phyloP scores from a whole-genome alignment of 2,888 invertebrate species.

The Margaritifera margaritifera region DNA sequence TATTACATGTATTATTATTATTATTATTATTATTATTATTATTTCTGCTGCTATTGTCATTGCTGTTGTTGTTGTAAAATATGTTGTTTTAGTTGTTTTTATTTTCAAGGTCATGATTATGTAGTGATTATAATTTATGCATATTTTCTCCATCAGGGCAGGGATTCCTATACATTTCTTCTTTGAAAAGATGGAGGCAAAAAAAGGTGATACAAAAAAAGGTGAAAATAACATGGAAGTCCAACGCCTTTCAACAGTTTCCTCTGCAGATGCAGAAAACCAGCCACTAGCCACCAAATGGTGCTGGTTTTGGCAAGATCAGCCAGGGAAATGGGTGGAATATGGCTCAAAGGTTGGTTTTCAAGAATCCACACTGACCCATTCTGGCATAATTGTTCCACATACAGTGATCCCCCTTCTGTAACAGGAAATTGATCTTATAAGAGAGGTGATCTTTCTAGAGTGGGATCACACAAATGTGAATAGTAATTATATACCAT shows the following conservation, averaged over 20 bases:
- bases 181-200: constrained; percentile 39
- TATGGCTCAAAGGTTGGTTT: constrained; percentile 39
- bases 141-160: too few relatives aligned
- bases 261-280: constrained; percentile 31
- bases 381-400: too few relatives aligned
- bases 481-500: not conserved
- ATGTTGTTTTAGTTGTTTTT: too few relatives aligned
- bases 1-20: too few relatives aligned
- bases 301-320: constrained; percentile 47
- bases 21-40: too few relatives aligned
- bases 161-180: not conserved
- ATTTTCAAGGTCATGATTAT: too few relatives aligned
- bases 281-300: constrained; percentile 44
- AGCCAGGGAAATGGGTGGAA: constrained; percentile 35
- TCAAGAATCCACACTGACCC: not conserved
- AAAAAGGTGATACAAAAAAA: not conserved
- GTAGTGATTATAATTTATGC: too few relatives aligned
- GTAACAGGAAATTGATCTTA: not conserved
- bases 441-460: not conserved
- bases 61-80: too few relatives aligned
- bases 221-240: constrained; percentile 23
- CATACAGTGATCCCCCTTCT: not conserved
- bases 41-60: too few relatives aligned
- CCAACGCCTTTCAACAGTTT: constrained; percentile 40
- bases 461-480: not conserved